Base-by-base conservation (phyloP, 2,113 vertebrate species). In the Tetrao urogallus region DNA sequence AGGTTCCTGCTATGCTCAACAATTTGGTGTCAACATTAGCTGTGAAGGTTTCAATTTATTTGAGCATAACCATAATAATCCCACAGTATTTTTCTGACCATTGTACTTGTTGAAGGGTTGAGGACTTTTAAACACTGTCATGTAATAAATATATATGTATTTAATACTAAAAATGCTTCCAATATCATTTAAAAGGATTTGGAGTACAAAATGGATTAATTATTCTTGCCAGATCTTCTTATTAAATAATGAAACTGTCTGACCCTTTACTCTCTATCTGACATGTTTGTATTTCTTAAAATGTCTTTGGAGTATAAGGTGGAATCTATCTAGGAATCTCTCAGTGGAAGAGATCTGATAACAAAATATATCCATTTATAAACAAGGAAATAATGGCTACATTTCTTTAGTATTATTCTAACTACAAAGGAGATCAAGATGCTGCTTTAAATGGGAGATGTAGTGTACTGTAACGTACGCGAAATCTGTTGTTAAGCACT, bases 41-140 rank as follows among this genome's bases (percentile, higher is more conserved):
- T 88, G 43, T 61, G 69, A 94, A 40, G 81, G 15, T 86, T 92
- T 83, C 38, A 27, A 81, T 91, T 86, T 89, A 82, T 92, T 91
- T 96, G 52, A 25, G 81, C 76, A 81, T 81, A 72, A 83, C 43
- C 8, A 24, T 83, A 64, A 94, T 42, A 92, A 74, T 71, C 28
- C 30, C 14, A 34, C 36, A 34, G 40, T 45, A 21, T 78, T 58
- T 76, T 90, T 88, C 40, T 90, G 76, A 45, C 11, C 48, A 54
- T 4, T 74, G 21, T 70, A 47, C 67, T 92, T 91, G 15, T 79
- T 82, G 30, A 86, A 75, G 72, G 3, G 4, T 3, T 84, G 61
- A 19, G 13, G 14, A 74, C 28, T 87, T 92, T 71, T 64, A 89
- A 92, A 80, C 38, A 40, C 57, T 75, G 11, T 20, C 4, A 22